Conservation (phyloP, 2,888 invertebrate species). For the Melinopterus prodromus region DNA sequence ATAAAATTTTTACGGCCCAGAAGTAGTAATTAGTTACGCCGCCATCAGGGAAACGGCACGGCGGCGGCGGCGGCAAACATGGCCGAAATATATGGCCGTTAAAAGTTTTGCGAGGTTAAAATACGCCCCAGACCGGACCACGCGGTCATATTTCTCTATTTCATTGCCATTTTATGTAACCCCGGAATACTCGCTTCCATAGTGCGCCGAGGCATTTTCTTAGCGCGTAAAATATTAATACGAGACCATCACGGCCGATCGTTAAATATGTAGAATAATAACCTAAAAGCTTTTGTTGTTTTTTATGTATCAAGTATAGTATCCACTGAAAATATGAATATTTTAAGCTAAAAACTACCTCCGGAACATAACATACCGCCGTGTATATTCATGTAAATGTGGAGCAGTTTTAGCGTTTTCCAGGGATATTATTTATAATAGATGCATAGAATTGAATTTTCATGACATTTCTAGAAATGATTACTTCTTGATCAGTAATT, state of each 20-base stretch:
- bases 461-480: no score
- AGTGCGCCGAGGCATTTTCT: neutral
- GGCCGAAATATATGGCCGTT: constrained; percentile 13
- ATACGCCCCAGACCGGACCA: constrained; percentile 20
- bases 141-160: constrained; percentile 15
- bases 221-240: neutral
- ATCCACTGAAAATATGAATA: neutral
- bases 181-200: neutral
- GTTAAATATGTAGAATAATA: neutral
- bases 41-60: constrained; percentile 5
- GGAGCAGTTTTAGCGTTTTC: no score
- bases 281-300: neutral
- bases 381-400: neutral
- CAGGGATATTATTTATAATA: no score
- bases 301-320: neutral
- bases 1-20: constrained; percentile 22
- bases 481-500: no score
- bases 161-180: constrained; percentile 19
- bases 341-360: neutral
- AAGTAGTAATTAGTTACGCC: constrained; percentile 23
- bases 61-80: neutral
- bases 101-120: constrained; percentile 24
- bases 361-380: no score
- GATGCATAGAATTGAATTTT: no score
- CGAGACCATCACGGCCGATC: neutral